A percentile compares a stretch with the other conserved stretches of the same genome.
phyloP scores from a whole-genome alignment of 1,140 invertebrate genomes.

The Coptotermes formosanus region DNA sequence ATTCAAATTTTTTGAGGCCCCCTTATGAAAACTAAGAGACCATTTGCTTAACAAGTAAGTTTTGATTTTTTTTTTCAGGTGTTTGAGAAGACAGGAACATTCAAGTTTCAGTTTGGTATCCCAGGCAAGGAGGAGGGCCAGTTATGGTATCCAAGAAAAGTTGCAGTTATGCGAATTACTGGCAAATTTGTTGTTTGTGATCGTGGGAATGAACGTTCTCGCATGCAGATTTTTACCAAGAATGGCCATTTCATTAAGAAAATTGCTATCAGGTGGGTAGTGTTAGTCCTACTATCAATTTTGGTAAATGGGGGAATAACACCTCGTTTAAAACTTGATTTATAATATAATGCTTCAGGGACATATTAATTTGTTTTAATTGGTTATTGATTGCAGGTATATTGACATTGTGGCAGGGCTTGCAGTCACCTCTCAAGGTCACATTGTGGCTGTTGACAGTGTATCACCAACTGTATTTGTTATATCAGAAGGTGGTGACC shows the following conservation, averaged over 20 bases:
- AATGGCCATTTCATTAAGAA: conserved; percentile 88
- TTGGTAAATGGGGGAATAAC: too few species aligned
- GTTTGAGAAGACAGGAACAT: conserved; percentile 85
- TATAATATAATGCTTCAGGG: background rate
- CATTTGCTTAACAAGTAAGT: too few species aligned
- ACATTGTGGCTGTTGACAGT: conserved; percentile 96
- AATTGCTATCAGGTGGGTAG: conserved; percentile 68
- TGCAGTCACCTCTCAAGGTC: conserved; percentile 80
- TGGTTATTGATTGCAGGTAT: conserved; percentile 57
- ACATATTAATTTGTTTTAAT: background rate
- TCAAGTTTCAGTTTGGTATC: conserved; percentile 84
- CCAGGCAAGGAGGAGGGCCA: conserved; percentile 93
- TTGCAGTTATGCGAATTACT: conserved; percentile 83
- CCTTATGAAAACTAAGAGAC: too few species aligned
- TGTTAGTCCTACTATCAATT: background rate
- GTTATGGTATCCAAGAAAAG: conserved; percentile 94
- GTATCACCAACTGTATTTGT: conserved; percentile 96
- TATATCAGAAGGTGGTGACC: conserved; percentile 84
- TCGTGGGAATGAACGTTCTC: conserved; percentile 89
- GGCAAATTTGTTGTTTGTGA: conserved; percentile 95
- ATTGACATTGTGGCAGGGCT: conserved; percentile 97
- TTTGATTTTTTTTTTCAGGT: conserved; percentile 54
- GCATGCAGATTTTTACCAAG: conserved; percentile 94
- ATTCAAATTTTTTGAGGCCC: too few species aligned
- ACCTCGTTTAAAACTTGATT: too few species aligned